Conservation (phyloP, 2,888 invertebrate species). For the Harpalus rubripes region DNA sequence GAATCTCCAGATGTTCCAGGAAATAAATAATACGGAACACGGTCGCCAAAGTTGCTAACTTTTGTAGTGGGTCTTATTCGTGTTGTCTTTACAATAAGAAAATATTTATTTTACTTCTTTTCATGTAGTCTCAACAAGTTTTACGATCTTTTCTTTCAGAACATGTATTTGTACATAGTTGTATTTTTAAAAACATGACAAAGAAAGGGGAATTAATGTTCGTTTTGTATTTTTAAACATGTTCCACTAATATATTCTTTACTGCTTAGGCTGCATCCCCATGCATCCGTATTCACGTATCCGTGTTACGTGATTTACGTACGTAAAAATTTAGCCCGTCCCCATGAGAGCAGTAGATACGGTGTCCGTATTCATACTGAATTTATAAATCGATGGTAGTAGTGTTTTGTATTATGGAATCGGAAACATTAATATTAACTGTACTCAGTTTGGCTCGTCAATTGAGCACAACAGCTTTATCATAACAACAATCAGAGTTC, state of each 20-base stretch:
- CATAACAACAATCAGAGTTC: no score
- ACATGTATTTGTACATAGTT: not conserved
- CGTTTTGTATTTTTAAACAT: not conserved
- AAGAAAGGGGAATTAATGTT: not conserved
- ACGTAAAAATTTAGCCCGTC: no score
- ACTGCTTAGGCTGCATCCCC: no score
- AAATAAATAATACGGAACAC: conserved; percentile 26
- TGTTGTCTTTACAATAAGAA: conserved; percentile 32
- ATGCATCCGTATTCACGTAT: no score
- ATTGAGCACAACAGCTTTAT: no score
- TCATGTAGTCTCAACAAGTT: conserved; percentile 1
- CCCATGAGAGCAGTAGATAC: no score
- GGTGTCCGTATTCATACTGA: no score
- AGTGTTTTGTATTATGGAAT: no score
- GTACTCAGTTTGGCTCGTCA: no score
- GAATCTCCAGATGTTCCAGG: conserved; percentile 28
- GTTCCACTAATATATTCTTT: not conserved
- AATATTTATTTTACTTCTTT: conserved; percentile 9
- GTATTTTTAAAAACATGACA: not conserved
- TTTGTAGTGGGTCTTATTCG: conserved; percentile 21
- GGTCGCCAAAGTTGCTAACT: conserved; percentile 6
- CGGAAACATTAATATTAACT: no score
- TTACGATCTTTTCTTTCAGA: not conserved
- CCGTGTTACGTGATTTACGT: no score
- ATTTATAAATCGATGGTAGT: no score